A percentile compares a stretch with the other conserved stretches of the same genome.
Conservation (phyloP, 2,888 invertebrate genomes). For the Trachelus stipa region DNA sequence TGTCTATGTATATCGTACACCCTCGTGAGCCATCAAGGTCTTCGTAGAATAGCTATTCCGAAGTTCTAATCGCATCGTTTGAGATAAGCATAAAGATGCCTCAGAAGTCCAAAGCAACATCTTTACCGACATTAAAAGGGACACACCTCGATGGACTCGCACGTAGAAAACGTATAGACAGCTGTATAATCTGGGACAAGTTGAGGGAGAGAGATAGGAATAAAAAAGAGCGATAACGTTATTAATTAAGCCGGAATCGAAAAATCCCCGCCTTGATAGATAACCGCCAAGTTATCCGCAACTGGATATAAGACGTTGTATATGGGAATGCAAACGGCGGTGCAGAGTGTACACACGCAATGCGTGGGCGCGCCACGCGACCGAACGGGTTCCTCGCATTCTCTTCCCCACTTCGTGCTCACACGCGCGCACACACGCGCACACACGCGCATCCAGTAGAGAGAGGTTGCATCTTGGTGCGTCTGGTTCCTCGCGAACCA, state of each 20-base stretch:
- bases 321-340: too few species aligned
- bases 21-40: too few species aligned
- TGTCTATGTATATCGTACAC: too few species aligned
- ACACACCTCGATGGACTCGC: constrained; percentile 16
- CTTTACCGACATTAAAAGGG: too few species aligned
- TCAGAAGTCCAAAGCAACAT: too few species aligned
- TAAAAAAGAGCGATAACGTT: constrained; percentile 38
- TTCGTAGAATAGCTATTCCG: too few species aligned
- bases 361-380: constrained; percentile 66
- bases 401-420: constrained; percentile 24
- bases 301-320: constrained; percentile 27
- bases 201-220: constrained; percentile 25
- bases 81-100: too few species aligned
- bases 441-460: constrained; percentile 12
- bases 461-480: neutral
- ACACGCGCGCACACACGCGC: neutral
- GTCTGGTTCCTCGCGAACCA: constrained; percentile 16
- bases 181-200: constrained; percentile 21
- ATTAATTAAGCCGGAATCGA: constrained; percentile 48
- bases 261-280: constrained; percentile 36
- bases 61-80: too few species aligned
- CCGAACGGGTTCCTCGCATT: constrained; percentile 56
- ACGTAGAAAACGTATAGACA: constrained; percentile 15
- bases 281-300: constrained; percentile 29
- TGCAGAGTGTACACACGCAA: constrained; percentile 37